A percentile compares a stretch with the other conserved stretches of the same genome.
Evolutionary conservation across 2,797 vertebrate species (phyloP).

Genomic region (Melanotaenia pygmaea): DNA sequence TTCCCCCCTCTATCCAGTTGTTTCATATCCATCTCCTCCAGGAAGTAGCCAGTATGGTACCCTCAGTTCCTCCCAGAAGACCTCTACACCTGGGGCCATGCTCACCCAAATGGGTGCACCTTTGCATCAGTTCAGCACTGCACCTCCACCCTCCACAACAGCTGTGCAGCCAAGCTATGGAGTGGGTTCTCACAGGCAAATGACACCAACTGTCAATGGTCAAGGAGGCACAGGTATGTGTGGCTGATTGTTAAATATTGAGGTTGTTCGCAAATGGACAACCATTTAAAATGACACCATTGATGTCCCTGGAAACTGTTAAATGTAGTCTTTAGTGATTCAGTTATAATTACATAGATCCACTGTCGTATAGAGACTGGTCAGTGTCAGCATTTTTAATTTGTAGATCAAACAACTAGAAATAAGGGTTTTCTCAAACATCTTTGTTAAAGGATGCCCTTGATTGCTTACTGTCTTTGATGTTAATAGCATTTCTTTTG

Average conservation of each 20-base stretch:
- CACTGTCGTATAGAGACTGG: not conserved
- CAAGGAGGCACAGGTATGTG: constrained; percentile 84
- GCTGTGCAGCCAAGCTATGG: constrained; percentile 73
- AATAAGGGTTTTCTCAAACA: not conserved
- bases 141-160: constrained; percentile 55
- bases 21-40: constrained; percentile 85
- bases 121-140: constrained; percentile 78
- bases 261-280: not conserved
- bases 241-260: too few relatives aligned
- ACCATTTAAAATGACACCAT: too few relatives aligned
- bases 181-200: constrained; percentile 60
- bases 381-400: not conserved
- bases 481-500: not conserved
- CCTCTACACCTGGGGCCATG: constrained; percentile 61
- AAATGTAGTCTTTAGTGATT: not conserved
- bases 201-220: constrained; percentile 78
- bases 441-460: not conserved
- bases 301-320: not conserved
- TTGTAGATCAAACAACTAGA: not conserved
- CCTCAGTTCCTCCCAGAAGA: constrained; percentile 82
- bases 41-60: constrained; percentile 85
- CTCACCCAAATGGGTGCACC: constrained; percentile 78
- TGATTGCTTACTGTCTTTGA: not conserved
- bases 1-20: constrained; percentile 81
- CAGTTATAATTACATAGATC: not conserved